A percentile compares a stretch with the other conserved stretches of the same genome.
Conservation (phyloP, 92 coral and sea anemone species). For the Ricordea florida region DNA sequence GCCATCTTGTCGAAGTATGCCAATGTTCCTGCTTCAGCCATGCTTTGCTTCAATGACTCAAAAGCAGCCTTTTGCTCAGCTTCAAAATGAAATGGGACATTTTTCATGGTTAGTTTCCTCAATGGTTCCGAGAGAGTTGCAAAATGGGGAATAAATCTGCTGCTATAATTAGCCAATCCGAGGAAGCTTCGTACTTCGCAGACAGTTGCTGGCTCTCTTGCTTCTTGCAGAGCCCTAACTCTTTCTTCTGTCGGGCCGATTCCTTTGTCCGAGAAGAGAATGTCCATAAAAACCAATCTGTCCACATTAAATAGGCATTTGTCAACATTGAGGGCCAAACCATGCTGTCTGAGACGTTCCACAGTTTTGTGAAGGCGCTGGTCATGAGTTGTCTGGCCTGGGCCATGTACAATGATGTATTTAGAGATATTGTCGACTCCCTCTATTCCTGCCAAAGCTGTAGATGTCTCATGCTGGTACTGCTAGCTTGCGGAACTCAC, state of each 20-base stretch:
- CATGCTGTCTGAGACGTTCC: conserved; percentile 34
- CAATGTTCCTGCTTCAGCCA: too few species aligned
- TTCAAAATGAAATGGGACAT: too few species aligned
- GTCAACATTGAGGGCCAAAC: conserved; percentile 33
- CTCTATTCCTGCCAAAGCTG: conserved; percentile 17
- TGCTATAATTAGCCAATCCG: conserved; percentile 21
- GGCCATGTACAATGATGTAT: conserved; percentile 41
- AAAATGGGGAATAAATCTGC: conserved; percentile 7
- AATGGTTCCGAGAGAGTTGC: conserved; percentile 9
- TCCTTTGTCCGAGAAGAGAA: conserved; percentile 36
- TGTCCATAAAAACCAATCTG: conserved; percentile 33
- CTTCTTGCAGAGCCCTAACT: conserved; percentile 38
- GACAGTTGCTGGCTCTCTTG: conserved; percentile 21
- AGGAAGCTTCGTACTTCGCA: conserved; percentile 29
- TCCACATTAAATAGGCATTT: conserved; percentile 35
- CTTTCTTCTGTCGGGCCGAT: conserved; percentile 44
- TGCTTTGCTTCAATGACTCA: too few species aligned
- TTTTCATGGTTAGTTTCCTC: too few species aligned
- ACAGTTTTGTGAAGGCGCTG: conserved; percentile 15
- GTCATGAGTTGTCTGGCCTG: conserved; percentile 33
- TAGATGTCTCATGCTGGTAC: conserved; percentile 34
- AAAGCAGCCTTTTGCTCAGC: too few species aligned
- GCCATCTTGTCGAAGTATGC: too few species aligned
- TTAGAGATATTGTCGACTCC: conserved; percentile 47
- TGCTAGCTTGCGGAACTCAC: conserved; percentile 48